Evolutionary conservation across 2,113 vertebrate genomes (phyloP), one percentile per base, ranked within the genome.

Genomic region (Ginglymostoma cirratum): DNA sequence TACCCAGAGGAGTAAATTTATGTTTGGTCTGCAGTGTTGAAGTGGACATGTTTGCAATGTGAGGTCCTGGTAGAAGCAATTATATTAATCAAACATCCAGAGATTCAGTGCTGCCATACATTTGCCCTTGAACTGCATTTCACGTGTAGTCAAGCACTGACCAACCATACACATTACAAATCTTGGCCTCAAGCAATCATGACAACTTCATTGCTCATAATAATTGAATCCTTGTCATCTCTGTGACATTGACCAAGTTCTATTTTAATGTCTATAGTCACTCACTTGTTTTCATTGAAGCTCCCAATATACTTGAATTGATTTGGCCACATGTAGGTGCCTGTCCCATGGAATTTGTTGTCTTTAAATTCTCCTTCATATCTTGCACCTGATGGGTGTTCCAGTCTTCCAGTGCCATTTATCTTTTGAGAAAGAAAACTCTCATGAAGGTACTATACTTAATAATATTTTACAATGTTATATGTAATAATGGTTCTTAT

Each of bases 301-400:
- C 96, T 97, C 96, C 98, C 98, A 48, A 96, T 97, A 94, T 98
- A 98, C 83, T 97, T 97, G 52, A 97, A 97, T 95, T 98, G 98
- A 89, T 97, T 98, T 14, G 98, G 97, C 97, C 99, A 98, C 69
- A 96, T 97, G 69, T 98, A 98, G 23, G 96, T 98, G 87, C 98
- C 98, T 34, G 61, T 94, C 96, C 98, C 98, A 8, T 98, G 98
- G 97, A 98, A 98, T 98, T 97, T 98, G 96, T 98, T 98, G 96
- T 98, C 97, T 96, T 97, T 98, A 96, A 99, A 98, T 72, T 98
- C 96, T 66, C 98, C 98, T 98, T 98, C 97, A 96, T 98, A 99
- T 52, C 97, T 96, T 1, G 98, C 98, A 96, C 98, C 98, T 48
- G 98, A 99, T 83, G 98, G 98, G 97, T 98, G 97, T 34, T 97